Evolutionary conservation across 2,888 invertebrate genomes (phyloP).

Genomic region (Drosophila seclusa): DNA sequence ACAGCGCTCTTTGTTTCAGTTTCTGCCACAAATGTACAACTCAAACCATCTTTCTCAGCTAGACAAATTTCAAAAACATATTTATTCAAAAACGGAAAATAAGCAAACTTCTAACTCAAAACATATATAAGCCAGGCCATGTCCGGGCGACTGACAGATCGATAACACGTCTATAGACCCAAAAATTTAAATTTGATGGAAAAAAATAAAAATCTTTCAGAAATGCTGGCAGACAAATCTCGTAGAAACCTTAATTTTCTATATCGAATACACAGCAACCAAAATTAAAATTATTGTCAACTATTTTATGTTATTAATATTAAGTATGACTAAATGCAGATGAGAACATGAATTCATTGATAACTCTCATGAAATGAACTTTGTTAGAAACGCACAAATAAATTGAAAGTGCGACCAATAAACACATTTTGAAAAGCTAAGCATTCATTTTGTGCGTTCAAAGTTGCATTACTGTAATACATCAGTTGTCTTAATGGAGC

Average conservation of each 20-base stretch:
- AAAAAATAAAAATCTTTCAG: neutral
- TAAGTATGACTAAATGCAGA: neutral
- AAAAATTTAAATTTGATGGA: neutral
- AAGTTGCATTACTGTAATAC: neutral
- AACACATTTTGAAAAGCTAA: neutral
- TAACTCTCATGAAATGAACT: neutral
- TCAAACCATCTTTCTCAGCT: neutral
- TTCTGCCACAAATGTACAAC: slow-evolving; percentile 9
- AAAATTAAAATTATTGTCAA: neutral
- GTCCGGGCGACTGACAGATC: neutral
- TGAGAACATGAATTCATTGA: neutral
- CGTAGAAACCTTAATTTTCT: neutral
- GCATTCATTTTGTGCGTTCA: neutral
- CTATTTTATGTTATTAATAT: too few relatives aligned
- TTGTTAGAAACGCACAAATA: neutral
- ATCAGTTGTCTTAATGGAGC: slow-evolving; percentile 7
- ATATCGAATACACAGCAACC: neutral
- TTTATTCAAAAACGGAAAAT: neutral
- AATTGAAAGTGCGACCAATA: neutral
- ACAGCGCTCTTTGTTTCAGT: slow-evolving; percentile 12
- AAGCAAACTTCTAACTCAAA: neutral
- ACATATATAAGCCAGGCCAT: neutral
- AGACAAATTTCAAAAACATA: neutral
- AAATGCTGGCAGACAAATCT: neutral
- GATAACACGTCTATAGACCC: neutral